Conservation (phyloP, 2,113 vertebrate species). For the Monopterus albus region DNA sequence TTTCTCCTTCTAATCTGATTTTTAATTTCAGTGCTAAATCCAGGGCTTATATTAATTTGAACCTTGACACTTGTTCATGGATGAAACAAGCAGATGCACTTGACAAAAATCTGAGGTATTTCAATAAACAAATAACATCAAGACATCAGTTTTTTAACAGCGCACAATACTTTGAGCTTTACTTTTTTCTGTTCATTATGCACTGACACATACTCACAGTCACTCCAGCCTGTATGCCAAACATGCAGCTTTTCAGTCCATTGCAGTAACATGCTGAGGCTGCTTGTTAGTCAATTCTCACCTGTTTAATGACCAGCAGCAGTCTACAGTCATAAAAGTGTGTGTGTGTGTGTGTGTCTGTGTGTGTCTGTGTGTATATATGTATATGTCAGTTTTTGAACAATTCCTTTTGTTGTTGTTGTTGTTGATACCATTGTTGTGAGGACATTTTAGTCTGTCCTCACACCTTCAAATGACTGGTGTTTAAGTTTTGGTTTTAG, state of each 20-base stretch:
- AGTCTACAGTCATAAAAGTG: background rate
- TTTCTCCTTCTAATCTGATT: no score
- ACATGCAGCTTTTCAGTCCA: slow-evolving; percentile 15
- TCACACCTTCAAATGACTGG: no score
- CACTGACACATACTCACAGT: background rate
- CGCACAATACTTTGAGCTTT: background rate
- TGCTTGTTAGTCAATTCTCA: slow-evolving; percentile 28
- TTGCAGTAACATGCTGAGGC: slow-evolving; percentile 22
- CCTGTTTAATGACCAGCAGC: slow-evolving; percentile 37
- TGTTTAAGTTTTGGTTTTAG: no score
- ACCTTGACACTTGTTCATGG: background rate
- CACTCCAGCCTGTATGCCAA: background rate
- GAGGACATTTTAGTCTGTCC: no score
- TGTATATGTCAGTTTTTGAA: no score
- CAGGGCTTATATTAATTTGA: no score
- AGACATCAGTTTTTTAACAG: background rate
- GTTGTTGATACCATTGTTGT: no score
- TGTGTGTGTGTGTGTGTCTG: background rate
- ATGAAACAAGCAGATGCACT: background rate
- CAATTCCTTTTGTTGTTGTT: no score
- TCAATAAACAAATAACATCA: background rate
- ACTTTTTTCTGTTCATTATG: slow-evolving; percentile 12
- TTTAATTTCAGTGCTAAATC: no score
- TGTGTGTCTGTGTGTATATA: background rate
- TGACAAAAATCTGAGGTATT: background rate